These are phyloP conservation scores for Conops quadrifasciatus DNA, from an alignment of 2,888 invertebrate genomes.

Conservation along the genomic window DNA sequence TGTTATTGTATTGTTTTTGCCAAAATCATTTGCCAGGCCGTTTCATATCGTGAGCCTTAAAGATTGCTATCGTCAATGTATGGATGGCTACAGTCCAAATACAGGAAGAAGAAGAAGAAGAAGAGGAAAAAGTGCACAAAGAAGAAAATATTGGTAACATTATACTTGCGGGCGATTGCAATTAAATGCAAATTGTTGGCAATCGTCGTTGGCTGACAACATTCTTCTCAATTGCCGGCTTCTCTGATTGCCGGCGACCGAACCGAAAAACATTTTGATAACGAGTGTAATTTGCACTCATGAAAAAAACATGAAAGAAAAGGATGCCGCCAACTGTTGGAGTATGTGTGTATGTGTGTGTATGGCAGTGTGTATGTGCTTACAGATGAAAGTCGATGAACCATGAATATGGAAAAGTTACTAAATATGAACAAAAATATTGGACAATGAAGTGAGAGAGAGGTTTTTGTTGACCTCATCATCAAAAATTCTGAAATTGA, in stretches of 20 bases:
- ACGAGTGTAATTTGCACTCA: constrained; percentile 23
- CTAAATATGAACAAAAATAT: no score
- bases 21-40: neutral
- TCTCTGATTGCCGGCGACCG: constrained; percentile 15
- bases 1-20: neutral
- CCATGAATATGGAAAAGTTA: no score
- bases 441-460: no score
- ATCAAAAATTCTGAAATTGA: no score
- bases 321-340: neutral
- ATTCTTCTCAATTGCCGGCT: constrained; percentile 28
- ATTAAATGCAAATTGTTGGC: constrained; percentile 42
- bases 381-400: no score
- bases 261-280: constrained; percentile 13
- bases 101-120: no score
- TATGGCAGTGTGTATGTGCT: no score
- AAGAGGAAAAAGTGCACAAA: neutral
- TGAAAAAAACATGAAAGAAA: neutral
- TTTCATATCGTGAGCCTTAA: neutral
- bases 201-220: constrained; percentile 28
- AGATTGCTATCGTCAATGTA: neutral
- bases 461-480: no score
- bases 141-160: neutral
- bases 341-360: neutral
- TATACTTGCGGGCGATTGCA: constrained; percentile 23
- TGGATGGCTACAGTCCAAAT: constrained; percentile 7